These are phyloP conservation scores for Lagorchestes hirsutus DNA, from an alignment of 2,797 vertebrate genomes.

Conservation along the genomic window DNA sequence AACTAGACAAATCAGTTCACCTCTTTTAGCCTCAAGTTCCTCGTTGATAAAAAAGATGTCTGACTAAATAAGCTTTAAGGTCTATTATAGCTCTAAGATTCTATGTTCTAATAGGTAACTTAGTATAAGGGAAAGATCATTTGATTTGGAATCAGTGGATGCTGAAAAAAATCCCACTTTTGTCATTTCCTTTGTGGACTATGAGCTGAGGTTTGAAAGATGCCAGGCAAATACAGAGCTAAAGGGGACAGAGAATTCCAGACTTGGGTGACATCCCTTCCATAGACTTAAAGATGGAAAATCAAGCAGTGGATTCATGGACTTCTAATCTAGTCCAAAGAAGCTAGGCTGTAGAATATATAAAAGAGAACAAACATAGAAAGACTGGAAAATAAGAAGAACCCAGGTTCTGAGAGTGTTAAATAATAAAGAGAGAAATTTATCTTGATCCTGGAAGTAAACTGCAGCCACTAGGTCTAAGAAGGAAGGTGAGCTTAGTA, in stretches of 20 bases:
- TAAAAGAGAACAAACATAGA: neutral
- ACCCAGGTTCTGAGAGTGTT: neutral
- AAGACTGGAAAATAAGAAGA: neutral
- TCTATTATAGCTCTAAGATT: neutral
- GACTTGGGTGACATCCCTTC: neutral
- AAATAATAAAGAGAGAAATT: neutral
- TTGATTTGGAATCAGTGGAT: neutral
- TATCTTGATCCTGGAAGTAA: neutral
- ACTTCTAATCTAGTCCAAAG: neutral
- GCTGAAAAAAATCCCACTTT: neutral
- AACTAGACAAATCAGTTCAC: neutral
- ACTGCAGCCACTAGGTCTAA: neutral
- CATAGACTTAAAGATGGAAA: neutral
- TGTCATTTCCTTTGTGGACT: neutral
- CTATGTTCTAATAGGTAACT: neutral
- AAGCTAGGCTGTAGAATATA: neutral
- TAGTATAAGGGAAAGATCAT: neutral
- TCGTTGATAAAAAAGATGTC: neutral
- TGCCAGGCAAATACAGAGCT: neutral
- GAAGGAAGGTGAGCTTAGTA: neutral
- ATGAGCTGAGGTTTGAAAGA: neutral
- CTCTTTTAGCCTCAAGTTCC: neutral
- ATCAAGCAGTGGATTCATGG: neutral
- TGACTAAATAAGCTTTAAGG: neutral
- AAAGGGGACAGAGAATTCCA: neutral